These are phyloP conservation scores for Micronycteris hirsuta DNA, from an alignment of 2,113 vertebrate genomes.

Conservation along the genomic window DNA sequence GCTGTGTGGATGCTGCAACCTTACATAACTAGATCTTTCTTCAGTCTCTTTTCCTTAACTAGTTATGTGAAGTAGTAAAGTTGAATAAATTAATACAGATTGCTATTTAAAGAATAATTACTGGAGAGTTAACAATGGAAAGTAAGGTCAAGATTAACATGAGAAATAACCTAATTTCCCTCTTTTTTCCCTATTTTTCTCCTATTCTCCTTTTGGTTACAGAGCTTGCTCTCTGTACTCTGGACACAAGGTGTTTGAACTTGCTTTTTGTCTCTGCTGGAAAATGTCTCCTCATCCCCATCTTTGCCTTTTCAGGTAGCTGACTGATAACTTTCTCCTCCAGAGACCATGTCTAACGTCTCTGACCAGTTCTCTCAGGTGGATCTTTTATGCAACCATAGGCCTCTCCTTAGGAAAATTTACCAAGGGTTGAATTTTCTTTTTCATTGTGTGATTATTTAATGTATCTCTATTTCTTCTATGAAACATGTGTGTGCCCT, in stretches of 20 bases:
- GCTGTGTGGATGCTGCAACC: accelerated
- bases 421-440: background rate
- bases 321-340: background rate
- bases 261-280: background rate
- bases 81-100: background rate
- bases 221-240: background rate
- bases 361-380: background rate
- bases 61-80: background rate
- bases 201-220: background rate
- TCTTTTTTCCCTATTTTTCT: background rate
- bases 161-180: background rate
- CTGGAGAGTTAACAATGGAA: background rate
- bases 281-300: background rate
- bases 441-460: background rate
- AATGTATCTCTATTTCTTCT: background rate
- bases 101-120: background rate
- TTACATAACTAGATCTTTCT: background rate
- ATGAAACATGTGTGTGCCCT: background rate
- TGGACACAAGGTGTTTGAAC: background rate
- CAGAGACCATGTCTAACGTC: background rate
- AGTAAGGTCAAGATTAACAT: background rate
- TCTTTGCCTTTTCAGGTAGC: background rate
- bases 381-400: background rate
- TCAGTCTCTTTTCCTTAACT: background rate
- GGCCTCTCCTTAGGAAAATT: background rate